Percentiles rank a stretch among this genome's conserved stretches.
These are phyloP conservation scores for Noctua janthina DNA, from an alignment of 2,888 invertebrate genomes.

Conservation along the genomic window DNA sequence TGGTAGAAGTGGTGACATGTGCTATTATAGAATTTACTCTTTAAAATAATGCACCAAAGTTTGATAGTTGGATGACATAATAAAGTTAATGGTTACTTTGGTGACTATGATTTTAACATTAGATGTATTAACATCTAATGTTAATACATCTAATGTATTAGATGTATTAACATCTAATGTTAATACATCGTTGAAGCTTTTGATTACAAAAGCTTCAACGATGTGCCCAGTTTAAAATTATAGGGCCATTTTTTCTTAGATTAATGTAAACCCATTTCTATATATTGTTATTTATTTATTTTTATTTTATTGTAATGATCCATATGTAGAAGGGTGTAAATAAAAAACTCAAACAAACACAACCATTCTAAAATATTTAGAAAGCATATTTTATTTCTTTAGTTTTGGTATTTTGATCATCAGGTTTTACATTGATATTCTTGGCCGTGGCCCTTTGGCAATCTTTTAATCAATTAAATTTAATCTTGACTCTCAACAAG, in stretches of 20 bases:
- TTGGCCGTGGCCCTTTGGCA: neutral
- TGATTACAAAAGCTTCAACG: neutral
- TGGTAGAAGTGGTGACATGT: too few relatives aligned
- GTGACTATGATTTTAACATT: neutral
- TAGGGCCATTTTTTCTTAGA: neutral
- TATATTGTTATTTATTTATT: neutral
- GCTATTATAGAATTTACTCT: neutral
- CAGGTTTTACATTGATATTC: constrained; percentile 18
- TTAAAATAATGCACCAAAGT: neutral
- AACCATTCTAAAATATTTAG: constrained; percentile 29
- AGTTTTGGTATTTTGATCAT: constrained; percentile 22
- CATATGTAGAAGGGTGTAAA: constrained; percentile 9
- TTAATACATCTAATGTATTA: too few relatives aligned
- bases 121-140: too few relatives aligned
- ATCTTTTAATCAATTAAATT: neutral
- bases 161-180: too few relatives aligned
- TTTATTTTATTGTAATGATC: neutral
- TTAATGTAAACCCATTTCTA: neutral
- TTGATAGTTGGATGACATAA: neutral
- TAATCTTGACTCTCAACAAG: constrained; percentile 12
- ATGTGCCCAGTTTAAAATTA: neutral
- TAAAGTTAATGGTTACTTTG: neutral
- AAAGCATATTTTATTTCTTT: constrained; percentile 36
- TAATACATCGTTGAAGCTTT: too few relatives aligned
- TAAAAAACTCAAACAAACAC: constrained; percentile 27